Conservation (phyloP, 2,113 vertebrate genomes). For the Psittacula cyanocephala region DNA sequence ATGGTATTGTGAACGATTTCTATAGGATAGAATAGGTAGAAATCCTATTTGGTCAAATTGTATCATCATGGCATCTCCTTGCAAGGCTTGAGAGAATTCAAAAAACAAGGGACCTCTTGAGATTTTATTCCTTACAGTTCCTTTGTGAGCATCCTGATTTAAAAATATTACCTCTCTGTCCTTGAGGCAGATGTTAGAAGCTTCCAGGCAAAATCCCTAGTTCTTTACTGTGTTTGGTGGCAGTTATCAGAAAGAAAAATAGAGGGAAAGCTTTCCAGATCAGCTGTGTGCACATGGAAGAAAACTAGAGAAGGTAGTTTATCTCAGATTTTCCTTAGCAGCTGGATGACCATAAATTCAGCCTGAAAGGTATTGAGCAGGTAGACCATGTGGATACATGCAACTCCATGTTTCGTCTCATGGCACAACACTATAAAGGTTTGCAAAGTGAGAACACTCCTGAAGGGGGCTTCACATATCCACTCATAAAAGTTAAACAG, state of each 20-base stretch:
- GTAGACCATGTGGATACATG: neutral
- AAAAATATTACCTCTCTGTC: neutral
- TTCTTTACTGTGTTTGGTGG: neutral
- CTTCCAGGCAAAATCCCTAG: neutral
- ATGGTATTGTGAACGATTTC: neutral
- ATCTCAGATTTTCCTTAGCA: neutral
- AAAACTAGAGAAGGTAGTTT: neutral
- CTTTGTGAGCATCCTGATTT: neutral
- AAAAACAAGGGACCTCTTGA: neutral
- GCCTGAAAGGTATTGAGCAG: neutral
- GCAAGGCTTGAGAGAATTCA: neutral
- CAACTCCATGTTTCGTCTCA: neutral
- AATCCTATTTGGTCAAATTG: neutral
- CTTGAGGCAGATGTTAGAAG: neutral
- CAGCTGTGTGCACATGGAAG: accelerated
- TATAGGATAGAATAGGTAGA: neutral
- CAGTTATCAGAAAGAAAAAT: neutral
- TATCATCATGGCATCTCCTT: neutral
- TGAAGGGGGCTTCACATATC: neutral
- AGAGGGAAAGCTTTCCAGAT: neutral
- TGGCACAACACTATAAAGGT: neutral
- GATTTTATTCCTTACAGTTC: neutral
- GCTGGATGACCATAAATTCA: neutral
- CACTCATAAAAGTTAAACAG: neutral
- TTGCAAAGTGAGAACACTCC: neutral